phyloP scores from a whole-genome alignment of 1,140 invertebrate species.

The Drepana arcuata region DNA sequence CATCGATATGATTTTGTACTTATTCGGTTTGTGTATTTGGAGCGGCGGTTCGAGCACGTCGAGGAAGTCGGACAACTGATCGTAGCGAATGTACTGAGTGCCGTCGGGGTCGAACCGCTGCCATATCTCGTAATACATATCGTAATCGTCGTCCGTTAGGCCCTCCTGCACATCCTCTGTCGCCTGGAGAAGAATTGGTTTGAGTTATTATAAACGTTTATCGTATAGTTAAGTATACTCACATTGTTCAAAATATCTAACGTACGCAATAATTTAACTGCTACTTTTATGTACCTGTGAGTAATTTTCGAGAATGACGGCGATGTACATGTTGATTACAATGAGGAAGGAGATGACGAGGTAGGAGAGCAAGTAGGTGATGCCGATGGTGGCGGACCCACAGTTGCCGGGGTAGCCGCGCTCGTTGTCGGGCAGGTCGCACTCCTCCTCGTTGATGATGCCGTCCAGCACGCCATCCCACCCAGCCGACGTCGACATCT shows the following conservation, averaged over 20 bases:
- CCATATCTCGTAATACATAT: slow-evolving; percentile 99
- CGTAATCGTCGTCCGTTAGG: slow-evolving; percentile 98
- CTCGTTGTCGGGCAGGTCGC: slow-evolving; percentile 88
- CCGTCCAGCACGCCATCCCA: slow-evolving; percentile 97
- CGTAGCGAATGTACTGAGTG: slow-evolving; percentile 96
- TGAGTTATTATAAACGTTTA: no score
- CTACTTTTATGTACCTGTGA: slow-evolving; percentile 81
- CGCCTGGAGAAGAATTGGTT: slow-evolving; percentile 75
- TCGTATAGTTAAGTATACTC: no score
- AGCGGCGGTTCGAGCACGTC: slow-evolving; percentile 94
- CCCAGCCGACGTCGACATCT: slow-evolving; percentile 98
- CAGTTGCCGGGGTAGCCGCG: slow-evolving; percentile 92
- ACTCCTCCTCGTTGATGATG: slow-evolving; percentile 96
- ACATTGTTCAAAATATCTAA: no score
- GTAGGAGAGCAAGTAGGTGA: slow-evolving; percentile 95
- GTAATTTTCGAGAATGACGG: slow-evolving; percentile 99
- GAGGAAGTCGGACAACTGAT: slow-evolving; percentile 94
- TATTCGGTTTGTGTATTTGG: slow-evolving; percentile 98
- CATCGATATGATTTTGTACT: slow-evolving; percentile 98
- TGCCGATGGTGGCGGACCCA: slow-evolving; percentile 92
- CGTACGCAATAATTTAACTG: no score
- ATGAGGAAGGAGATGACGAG: slow-evolving; percentile 98
- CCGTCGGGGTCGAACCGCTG: slow-evolving; percentile 98
- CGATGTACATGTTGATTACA: slow-evolving; percentile 99
- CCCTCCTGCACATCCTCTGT: slow-evolving; percentile 99